Evolutionary conservation across 2,797 vertebrate genomes (phyloP), one percentile per base, ranked within the genome.

Genomic region (Psittacula echo): DNA sequence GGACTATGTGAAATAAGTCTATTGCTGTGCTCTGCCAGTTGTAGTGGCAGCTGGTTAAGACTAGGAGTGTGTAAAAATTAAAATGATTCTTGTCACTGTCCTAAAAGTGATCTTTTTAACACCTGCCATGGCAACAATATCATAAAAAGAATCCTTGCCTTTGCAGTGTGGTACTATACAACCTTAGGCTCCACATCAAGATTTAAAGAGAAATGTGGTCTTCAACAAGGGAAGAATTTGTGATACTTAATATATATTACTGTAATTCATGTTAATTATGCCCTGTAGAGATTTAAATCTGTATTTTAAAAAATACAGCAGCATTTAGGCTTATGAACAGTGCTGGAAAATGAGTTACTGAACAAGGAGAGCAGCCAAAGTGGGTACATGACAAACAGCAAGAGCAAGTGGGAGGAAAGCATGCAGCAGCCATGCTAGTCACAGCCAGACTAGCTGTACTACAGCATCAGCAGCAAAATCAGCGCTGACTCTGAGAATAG

Each of bases 381-480:
- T 2, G 11, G 39, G 44, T 34, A 8, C 20, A 7, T 0, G 9
- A 12, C 24, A 65, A 14, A 7, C 4, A 45, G 32, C 44, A 65
- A 29, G 32, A 51, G 30, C 39, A 70, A 53, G 6, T 0, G 3
- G n/a, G 32, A 60, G 29, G 15, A 39, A 45, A 81, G 29, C 47
- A 30, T 10, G 7, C 9, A 74, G 58, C 1, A 2, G 18, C 23
- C 51, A n/a, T 3, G 2, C 3, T 34, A 27, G 32, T 4, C 11
- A 7, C 1, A 9, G 54, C 9, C 0, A 0, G n/a, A 41, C 13
- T 2, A 10, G 20, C 34, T 0, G 0, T 32, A 8, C 10, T 19
- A 7, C 0, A 0, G 6, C 2, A 2, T 7, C 70, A 77, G 48
- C 56, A 39, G 44, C 34, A 75, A 74, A 85, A 53, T 29, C 50